Percentiles rank a stretch among this genome's conserved stretches.
Conservation (phyloP, 2,797 vertebrate species). For the Chelmon rostratus region DNA sequence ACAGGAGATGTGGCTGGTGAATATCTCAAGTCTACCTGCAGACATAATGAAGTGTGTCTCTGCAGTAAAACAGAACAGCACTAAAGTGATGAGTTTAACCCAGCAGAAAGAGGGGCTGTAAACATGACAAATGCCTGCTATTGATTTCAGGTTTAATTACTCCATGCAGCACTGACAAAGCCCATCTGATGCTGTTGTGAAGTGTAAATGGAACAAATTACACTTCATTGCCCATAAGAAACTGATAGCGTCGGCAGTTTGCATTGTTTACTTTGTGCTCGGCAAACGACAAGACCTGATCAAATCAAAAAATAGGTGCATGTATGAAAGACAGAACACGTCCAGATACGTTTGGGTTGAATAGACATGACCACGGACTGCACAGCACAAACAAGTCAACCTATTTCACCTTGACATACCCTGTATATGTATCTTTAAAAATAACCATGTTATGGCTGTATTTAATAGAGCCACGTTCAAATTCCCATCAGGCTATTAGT, state of each 20-base stretch:
- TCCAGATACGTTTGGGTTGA: constrained; percentile 16
- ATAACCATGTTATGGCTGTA: constrained; percentile 2
- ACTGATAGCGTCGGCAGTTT: constrained; percentile 99
- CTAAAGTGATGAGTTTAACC: constrained; percentile 99
- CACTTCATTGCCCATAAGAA: constrained; percentile 99
- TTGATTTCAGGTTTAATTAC: constrained; percentile 99
- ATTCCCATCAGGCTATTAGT: constrained; percentile 21
- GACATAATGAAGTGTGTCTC: constrained; percentile 99
- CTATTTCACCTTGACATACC: constrained; percentile 20
- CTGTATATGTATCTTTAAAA: constrained; percentile 15
- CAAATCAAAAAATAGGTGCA: constrained; percentile 92
- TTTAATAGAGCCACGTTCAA: constrained; percentile 20
- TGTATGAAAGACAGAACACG: constrained; percentile 41
- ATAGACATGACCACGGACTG: constrained; percentile 18
- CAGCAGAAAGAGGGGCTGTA: constrained; percentile 99
- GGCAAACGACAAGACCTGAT: constrained; percentile 94
- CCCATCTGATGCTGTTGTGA: constrained; percentile 99
- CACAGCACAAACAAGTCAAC: constrained; percentile 17
- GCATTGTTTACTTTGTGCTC: constrained; percentile 98
- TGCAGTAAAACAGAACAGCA: constrained; percentile 99
- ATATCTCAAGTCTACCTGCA: constrained; percentile 99
- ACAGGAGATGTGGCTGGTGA: constrained; percentile 93
- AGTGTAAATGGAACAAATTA: constrained; percentile 99
- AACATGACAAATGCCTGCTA: constrained; percentile 99
- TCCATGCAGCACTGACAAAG: constrained; percentile 99